Percentiles rank a stretch among this genome's conserved stretches.
phyloP scores from a whole-genome alignment of 1,140 invertebrate species.

The Druon quercuslanigerum region DNA sequence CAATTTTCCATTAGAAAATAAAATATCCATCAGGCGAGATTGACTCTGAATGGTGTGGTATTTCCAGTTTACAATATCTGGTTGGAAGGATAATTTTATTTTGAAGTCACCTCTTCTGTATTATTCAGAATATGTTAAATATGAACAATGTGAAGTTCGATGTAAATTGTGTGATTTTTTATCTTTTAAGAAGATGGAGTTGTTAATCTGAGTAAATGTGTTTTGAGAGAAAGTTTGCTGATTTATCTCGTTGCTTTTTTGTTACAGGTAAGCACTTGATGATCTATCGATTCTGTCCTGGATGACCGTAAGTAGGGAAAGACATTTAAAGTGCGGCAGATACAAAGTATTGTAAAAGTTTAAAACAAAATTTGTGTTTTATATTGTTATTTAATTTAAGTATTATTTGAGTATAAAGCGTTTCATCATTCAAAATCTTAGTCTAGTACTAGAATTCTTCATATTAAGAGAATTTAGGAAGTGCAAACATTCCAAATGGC shows the following conservation, averaged over 20 bases:
- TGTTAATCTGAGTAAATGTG: neutral
- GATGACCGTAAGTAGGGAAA: slow-evolving; percentile 53
- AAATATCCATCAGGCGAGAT: too few species aligned
- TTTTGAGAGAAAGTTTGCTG: slow-evolving; percentile 26
- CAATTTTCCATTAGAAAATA: too few species aligned
- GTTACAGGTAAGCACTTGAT: slow-evolving; percentile 65
- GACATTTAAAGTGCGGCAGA: neutral
- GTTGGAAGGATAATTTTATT: too few species aligned
- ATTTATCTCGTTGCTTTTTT: slow-evolving; percentile 55
- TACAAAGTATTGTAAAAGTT: neutral
- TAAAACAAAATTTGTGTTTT: neutral
- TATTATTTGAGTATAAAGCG: too few species aligned
- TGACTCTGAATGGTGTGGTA: too few species aligned
- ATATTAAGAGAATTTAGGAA: too few species aligned
- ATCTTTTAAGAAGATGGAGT: neutral
- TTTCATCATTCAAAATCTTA: too few species aligned
- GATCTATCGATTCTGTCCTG: slow-evolving; percentile 42
- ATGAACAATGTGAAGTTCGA: neutral
- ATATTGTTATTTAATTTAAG: too few species aligned
- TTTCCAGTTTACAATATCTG: too few species aligned
- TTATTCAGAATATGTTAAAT: neutral
- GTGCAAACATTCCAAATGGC: too few species aligned
- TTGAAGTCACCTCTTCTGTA: too few species aligned
- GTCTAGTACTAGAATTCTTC: too few species aligned
- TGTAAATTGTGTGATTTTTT: neutral